Base-by-base conservation (phyloP, 2,797 vertebrate genomes). In the Poecilia wingei region DNA sequence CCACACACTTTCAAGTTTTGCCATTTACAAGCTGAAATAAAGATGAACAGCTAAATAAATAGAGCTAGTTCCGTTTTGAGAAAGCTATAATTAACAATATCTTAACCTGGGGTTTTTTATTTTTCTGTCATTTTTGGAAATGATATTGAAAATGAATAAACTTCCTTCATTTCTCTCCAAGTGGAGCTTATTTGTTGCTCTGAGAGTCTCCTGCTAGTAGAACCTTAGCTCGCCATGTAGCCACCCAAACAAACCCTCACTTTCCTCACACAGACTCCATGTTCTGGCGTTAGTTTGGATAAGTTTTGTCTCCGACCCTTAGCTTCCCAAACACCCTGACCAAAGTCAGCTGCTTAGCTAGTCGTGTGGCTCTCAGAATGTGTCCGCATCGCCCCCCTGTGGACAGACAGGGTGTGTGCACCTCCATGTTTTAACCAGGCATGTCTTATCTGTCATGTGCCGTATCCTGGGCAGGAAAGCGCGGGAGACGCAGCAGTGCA, bases 401-500 rank as follows among this genome's bases (percentile, higher is more conserved):
- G 82, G 80, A 53, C 75, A 77, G 81, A 79, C 57, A 59, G 64
- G 61, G 82, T 69, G 41, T 86, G 78, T 82, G 91, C 91, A 87
- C 88, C 88, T 92, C 91, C 85, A 75, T 91, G 83, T 94, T 85
- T 93, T 94, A 87, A 75, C 59, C 85, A 71, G 83, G 74, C 89
- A 36, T 89, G 72, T 97, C 97, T 99, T 97, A 98, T 96, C 95
- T 99, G 91, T 99, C 96, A 95, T 97, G 95, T 98, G 96, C 96
- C 97, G 96, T 99, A 97, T 99, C 96, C 97, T 96, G 98, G 97
- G 96, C 98, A 99, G 98, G 98, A 96, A 99, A 98, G 97, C 97
- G 98, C 94, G 98, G 98, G 94, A 97, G 98, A 85, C 97, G 98
- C 96, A 98, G 97, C 98, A 99, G 98, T 97, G 98, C 98, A 96